Base-by-base conservation (phyloP, 2,797 vertebrate species). In the Tragelaphus eurycerus region DNA sequence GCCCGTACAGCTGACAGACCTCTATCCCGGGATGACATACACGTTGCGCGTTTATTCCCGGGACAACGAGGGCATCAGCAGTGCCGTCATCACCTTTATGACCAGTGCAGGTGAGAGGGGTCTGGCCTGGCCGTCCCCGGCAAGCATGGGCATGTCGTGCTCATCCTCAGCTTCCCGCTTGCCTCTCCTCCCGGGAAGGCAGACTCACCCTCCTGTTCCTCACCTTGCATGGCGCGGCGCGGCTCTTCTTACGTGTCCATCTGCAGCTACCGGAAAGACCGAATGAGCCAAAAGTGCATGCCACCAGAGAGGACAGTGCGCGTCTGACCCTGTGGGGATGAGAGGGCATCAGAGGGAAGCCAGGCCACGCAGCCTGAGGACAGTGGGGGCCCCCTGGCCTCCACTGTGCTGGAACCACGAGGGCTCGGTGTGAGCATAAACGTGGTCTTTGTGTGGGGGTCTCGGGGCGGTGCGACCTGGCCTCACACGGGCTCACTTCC, bases 81-180 rank as follows among this genome's bases (percentile, higher is more conserved):
- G 99, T 99, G 98, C 99, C 94, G 96, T 98, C 98, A 97, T 99
- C 99, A 99, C 98, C 99, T 99, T 99, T 99, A 99, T 99, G 98
- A 99, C 99, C 98, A 99, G 99, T 98, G 98, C 99, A 99, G 99
- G 99, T 99, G 99, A 99, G 99, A 99, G 84, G 98, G 98, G 97
- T 46, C 31, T 95, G 97, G 98, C 98, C 97, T 89, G 54, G 98
- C 98, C 94, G 14, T 34, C 97, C 98, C 97, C 97, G 7, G 6
- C 64, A 54, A 76, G 96, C 97, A 96, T 97, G 94, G 86, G 95
- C 97, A 93, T 97, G 96, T 93, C 96, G 23, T 97, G 64, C 86
- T 90, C 98, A 85, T 98, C 76, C 79, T 82, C 76, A 57, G 97
- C 97, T 97, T 89, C 85, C 95, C 60, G 91, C 97, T 94, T 96